Conservation (phyloP, 2,113 vertebrate species). For the Dermatemys mawii region DNA sequence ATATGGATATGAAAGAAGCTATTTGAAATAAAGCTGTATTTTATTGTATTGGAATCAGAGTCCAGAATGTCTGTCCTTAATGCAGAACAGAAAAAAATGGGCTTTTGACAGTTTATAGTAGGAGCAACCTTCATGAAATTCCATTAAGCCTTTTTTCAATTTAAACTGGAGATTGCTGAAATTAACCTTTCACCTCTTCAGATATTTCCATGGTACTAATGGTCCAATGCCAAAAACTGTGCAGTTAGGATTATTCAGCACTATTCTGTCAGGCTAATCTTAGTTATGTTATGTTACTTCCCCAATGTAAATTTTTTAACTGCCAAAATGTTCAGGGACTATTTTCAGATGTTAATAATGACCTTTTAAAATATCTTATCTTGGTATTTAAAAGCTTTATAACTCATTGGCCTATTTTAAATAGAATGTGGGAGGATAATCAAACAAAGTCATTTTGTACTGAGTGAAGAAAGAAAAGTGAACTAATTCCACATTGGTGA, state of each 20-base stretch:
- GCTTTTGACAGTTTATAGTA: neutral
- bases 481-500: conserved; percentile 54
- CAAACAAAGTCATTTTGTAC: conserved; percentile 67
- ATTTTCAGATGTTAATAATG: conserved; percentile 66
- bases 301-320: conserved; percentile 29
- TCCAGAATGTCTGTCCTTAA: neutral
- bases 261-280: neutral
- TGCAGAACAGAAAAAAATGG: accelerated
- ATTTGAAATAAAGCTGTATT: neutral
- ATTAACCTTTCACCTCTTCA: neutral
- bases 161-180: neutral
- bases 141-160: neutral
- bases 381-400: conserved; percentile 64
- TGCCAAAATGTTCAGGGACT: neutral
- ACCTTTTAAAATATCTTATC: conserved; percentile 71
- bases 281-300: conserved; percentile 43
- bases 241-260: conserved; percentile 4
- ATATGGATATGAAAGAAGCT: neutral
- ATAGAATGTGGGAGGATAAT: conserved; percentile 71
- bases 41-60: neutral
- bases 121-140: neutral
- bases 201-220: neutral
- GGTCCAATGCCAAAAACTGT: neutral
- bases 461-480: conserved; percentile 62
- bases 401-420: conserved; percentile 68